Evolutionary conservation across 2,113 vertebrate genomes (phyloP).

Genomic region (Hystrix brachyura): DNA sequence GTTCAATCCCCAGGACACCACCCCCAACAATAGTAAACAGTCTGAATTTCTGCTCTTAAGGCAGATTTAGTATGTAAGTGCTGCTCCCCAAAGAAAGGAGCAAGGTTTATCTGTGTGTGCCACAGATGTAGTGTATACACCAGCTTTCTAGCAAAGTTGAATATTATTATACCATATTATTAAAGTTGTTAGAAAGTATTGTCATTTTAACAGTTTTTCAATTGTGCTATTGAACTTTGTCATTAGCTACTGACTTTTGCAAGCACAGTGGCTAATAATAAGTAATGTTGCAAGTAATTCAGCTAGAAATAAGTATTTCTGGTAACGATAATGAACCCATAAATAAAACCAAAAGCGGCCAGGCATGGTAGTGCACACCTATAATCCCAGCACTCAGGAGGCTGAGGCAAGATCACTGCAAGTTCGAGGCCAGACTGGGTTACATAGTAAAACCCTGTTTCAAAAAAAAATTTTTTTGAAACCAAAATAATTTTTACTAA

Average conservation of each 20-base stretch:
- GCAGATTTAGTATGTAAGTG: not conserved
- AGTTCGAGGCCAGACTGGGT: not conserved
- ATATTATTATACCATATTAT: not conserved
- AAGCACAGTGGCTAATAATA: not conserved
- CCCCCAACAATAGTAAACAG: too few species aligned
- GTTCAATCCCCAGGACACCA: too few species aligned
- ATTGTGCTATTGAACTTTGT: not conserved
- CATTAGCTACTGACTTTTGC: conserved; percentile 18
- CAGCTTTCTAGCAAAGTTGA: not conserved
- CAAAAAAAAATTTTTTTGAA: not conserved
- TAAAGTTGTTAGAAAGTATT: not conserved
- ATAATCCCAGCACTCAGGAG: not conserved
- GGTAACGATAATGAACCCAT: conserved; percentile 21
- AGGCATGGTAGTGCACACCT: not conserved
- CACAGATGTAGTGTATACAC: not conserved
- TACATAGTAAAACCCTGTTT: not conserved
- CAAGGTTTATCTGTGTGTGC: not conserved
- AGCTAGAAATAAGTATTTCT: conserved; percentile 21
- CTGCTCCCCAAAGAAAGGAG: not conserved
- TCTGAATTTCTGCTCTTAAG: not conserved
- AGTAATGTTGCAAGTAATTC: not conserved
- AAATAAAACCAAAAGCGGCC: not conserved
- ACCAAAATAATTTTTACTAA: conserved; percentile 34
- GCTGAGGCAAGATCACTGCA: too few species aligned
- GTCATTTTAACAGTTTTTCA: conserved; percentile 15